A percentile compares a stretch with the other conserved stretches of the same genome.
phyloP scores from a whole-genome alignment of 2,113 vertebrate species.

The Trachemys scripta region DNA sequence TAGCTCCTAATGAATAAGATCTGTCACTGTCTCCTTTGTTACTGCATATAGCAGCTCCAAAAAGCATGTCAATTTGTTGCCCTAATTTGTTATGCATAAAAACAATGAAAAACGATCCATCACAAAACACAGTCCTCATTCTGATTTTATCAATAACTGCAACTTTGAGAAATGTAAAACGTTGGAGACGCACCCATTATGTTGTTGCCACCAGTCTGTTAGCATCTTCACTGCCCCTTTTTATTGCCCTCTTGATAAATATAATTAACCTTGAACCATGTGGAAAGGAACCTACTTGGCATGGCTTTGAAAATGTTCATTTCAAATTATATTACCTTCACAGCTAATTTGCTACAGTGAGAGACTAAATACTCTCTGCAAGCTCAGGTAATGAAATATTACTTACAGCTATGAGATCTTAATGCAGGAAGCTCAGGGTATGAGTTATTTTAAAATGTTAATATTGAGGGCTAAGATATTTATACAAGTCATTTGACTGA shows the following conservation, averaged over 20 bases:
- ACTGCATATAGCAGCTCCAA: neutral
- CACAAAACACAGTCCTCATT: neutral
- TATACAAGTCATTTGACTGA: neutral
- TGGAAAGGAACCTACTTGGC: conserved; percentile 18
- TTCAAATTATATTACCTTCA: conserved; percentile 21
- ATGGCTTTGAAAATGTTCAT: neutral
- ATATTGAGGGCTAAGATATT: neutral
- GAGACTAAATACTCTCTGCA: conserved; percentile 22
- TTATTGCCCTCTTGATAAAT: conserved; percentile 28
- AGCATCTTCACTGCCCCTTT: neutral
- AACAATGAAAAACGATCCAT: neutral
- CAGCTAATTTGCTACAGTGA: neutral
- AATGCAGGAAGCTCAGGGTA: conserved; percentile 31
- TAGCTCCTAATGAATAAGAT: neutral
- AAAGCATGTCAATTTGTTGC: neutral
- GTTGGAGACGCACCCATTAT: neutral
- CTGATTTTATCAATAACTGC: conserved; percentile 64
- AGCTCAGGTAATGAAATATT: conserved; percentile 42
- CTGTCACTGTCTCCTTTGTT: neutral
- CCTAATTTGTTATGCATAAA: neutral
- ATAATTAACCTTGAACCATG: conserved; percentile 53
- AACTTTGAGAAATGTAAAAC: conserved; percentile 62
- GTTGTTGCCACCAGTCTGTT: neutral
- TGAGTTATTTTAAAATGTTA: conserved; percentile 19
- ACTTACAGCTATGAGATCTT: neutral